Percentiles rank a stretch among this genome's conserved stretches.
Evolutionary conservation across 2,113 vertebrate genomes (phyloP).

Genomic region (Poecile atricapillus): DNA sequence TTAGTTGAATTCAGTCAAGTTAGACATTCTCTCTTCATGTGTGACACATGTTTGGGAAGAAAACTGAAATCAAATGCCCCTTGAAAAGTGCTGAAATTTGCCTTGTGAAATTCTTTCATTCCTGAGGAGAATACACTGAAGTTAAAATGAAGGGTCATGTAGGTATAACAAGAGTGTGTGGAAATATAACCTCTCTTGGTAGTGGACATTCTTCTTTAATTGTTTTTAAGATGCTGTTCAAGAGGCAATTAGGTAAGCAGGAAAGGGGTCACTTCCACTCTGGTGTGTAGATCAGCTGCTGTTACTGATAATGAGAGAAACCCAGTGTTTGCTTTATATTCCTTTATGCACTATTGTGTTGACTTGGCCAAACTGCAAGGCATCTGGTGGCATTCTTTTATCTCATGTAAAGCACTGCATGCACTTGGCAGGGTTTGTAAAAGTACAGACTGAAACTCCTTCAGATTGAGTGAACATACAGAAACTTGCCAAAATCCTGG

Average conservation of each 20-base stretch:
- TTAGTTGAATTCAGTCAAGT: not conserved
- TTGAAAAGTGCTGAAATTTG: not conserved
- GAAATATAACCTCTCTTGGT: not conserved
- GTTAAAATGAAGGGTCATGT: not conserved
- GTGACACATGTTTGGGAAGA: not conserved
- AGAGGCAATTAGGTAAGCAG: not conserved
- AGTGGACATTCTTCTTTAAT: not conserved
- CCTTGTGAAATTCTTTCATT: not conserved
- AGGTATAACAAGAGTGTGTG: not conserved
- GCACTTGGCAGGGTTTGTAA: accelerated
- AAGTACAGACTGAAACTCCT: not conserved
- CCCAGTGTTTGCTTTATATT: not conserved
- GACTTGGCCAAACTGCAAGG: not conserved
- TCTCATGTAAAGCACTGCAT: not conserved
- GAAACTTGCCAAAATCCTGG: not conserved
- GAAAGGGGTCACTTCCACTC: not conserved
- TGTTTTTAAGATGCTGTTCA: not conserved
- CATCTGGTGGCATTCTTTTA: not conserved
- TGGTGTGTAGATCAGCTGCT: not conserved
- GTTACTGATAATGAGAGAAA: not conserved
- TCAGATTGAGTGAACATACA: not conserved
- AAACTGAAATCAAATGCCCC: not conserved
- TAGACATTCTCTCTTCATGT: not conserved
- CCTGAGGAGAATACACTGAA: not conserved
- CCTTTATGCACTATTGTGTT: not conserved